phyloP scores from a whole-genome alignment of 1,140 invertebrate species.

The Phthorimaea operculella region DNA sequence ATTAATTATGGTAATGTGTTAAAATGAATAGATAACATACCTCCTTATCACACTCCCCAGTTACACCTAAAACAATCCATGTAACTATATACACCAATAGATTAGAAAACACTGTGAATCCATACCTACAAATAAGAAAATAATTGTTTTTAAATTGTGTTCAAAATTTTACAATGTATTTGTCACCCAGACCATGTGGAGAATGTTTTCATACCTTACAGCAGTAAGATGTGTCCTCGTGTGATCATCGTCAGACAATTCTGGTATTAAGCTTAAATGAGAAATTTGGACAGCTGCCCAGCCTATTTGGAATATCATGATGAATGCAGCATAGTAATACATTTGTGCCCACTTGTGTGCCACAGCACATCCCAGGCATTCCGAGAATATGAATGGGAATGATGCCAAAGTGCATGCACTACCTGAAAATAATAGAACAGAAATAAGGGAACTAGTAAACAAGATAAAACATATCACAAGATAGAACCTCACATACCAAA shows the following conservation, averaged over 20 bases:
- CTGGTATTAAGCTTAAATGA: constrained; percentile 86
- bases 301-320: constrained; percentile 95
- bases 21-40: constrained; percentile 22
- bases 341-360: constrained; percentile 80
- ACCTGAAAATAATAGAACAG: constrained; percentile 56
- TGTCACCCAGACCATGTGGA: neutral
- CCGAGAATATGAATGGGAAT: constrained; percentile 92
- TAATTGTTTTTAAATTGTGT: neutral
- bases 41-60: constrained; percentile 59
- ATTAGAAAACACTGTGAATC: constrained; percentile 78
- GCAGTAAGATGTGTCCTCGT: constrained; percentile 88
- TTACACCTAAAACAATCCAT: constrained; percentile 67
- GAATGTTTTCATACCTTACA: constrained; percentile 72
- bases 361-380: constrained; percentile 78
- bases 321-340: constrained; percentile 90
- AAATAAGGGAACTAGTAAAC: neutral
- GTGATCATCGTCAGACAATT: constrained; percentile 77
- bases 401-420: constrained; percentile 81
- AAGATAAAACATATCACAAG: too few relatives aligned
- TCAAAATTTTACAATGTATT: neutral
- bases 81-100: constrained; percentile 71
- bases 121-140: constrained; percentile 60
- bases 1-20: neutral
- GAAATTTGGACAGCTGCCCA: constrained; percentile 97
- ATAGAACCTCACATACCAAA: constrained; percentile 73